A percentile compares a stretch with the other conserved stretches of the same genome.
Conservation (phyloP, 2,888 invertebrate species). For the Dryomyza anilis region DNA sequence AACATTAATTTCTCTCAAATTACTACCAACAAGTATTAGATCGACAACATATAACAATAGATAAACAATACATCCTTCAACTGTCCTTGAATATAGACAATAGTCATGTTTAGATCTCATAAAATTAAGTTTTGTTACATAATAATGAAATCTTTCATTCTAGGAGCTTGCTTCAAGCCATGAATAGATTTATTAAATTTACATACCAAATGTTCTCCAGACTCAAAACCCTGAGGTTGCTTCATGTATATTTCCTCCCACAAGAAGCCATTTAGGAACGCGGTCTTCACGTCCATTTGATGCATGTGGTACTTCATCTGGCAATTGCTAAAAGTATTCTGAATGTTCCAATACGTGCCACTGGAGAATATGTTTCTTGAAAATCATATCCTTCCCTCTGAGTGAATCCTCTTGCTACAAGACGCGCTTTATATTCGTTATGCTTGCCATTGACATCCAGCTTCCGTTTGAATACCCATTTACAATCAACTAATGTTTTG, state of each 20-base stretch:
- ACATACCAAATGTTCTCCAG: slow-evolving; percentile 7
- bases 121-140: slow-evolving; percentile 12
- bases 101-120: neutral
- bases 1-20: too few species aligned
- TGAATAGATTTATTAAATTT: slow-evolving; percentile 16
- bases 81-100: slow-evolving; percentile 1
- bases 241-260: slow-evolving; percentile 7
- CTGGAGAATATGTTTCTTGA: slow-evolving; percentile 11
- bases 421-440: slow-evolving; percentile 4
- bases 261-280: slow-evolving; percentile 10
- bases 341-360: slow-evolving; percentile 8
- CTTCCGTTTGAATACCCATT: slow-evolving; percentile 22
- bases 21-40: too few species aligned
- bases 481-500: slow-evolving; percentile 4
- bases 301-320: neutral
- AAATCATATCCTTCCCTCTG: slow-evolving; percentile 12
- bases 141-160: slow-evolving; percentile 17
- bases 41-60: too few species aligned
- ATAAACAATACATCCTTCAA: neutral
- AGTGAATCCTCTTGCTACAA: slow-evolving; percentile 25
- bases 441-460: neutral
- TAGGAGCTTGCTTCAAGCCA: slow-evolving; percentile 20
- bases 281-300: slow-evolving; percentile 7
- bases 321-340: neutral
- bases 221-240: neutral